These are phyloP conservation scores for Pocillopora verrucosa DNA, from an alignment of 64 coral and sea anemone species.

Conservation along the genomic window DNA sequence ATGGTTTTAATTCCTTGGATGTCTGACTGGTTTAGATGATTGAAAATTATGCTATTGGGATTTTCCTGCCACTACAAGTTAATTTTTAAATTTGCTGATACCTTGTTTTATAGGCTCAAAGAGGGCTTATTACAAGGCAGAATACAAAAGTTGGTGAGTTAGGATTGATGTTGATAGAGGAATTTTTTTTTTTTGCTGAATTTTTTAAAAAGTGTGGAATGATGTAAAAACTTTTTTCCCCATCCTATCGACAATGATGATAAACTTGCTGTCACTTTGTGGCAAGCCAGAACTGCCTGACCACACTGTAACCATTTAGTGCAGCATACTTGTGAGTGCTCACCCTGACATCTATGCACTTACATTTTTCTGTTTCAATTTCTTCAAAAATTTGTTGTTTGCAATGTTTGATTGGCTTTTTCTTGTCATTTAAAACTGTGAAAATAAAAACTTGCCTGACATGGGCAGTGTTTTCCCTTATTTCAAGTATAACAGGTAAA, in stretches of 20 bases:
- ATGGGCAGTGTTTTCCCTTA: no score
- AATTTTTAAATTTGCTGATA: background rate
- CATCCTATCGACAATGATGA: conserved; percentile 75
- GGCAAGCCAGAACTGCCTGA: conserved; percentile 77
- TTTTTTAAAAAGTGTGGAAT: conserved; percentile 39
- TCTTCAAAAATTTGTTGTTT: no score
- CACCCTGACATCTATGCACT: no score
- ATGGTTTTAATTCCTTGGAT: conserved; percentile 80
- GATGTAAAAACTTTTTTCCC: conserved; percentile 79
- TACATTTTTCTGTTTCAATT: background rate
- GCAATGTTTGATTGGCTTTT: no score
- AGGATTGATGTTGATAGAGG: background rate
- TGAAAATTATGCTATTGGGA: no score
- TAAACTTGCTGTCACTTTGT: conserved; percentile 33
- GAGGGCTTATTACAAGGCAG: background rate
- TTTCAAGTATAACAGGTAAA: no score
- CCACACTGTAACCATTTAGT: conserved; percentile 5
- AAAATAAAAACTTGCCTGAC: no score
- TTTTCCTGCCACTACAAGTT: background rate
- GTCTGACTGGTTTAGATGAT: conserved; percentile 54
- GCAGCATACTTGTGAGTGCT: background rate
- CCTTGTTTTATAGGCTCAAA: background rate
- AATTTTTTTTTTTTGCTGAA: background rate
- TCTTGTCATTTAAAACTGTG: no score
- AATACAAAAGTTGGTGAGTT: background rate